Evolutionary conservation across 2,888 invertebrate genomes (phyloP).

Genomic region (Ametastegia equiseti): DNA sequence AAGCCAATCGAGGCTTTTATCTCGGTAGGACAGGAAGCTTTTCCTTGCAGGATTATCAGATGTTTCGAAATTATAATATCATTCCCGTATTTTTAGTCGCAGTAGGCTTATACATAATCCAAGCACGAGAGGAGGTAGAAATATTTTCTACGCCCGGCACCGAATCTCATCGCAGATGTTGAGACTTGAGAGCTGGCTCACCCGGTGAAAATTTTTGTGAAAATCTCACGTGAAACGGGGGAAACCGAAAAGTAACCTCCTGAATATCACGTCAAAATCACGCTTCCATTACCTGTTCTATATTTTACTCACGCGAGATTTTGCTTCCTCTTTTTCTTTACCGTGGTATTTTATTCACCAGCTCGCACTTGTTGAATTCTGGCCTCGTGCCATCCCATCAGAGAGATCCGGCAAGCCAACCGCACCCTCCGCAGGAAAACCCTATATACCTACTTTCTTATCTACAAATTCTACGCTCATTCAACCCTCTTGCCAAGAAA

Average conservation of each 20-base stretch:
- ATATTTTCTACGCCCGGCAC: too few relatives aligned
- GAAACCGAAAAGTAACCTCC: neutral
- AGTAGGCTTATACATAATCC: conserved; percentile 16
- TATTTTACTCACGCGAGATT: neutral
- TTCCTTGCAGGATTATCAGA: neutral
- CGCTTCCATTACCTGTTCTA: neutral
- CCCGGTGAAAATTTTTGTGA: neutral
- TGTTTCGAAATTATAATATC: conserved; percentile 15
- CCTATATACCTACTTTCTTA: neutral
- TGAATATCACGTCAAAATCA: neutral
- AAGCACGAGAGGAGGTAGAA: neutral
- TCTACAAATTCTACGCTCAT: neutral
- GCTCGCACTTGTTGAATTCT: conserved; percentile 28
- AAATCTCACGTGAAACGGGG: neutral
- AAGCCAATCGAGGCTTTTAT: conserved; percentile 33
- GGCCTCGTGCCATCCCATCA: conserved; percentile 2
- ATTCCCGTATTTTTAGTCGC: neutral
- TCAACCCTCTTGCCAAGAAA: too few relatives aligned
- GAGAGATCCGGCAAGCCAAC: too few relatives aligned
- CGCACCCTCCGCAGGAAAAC: neutral
- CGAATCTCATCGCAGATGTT: too few relatives aligned
- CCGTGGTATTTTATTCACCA: conserved; percentile 1
- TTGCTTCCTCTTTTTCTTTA: neutral
- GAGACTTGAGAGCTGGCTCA: too few relatives aligned
- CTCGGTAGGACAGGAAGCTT: conserved; percentile 7